Conservation (phyloP, 2,113 vertebrate species). For the Bufo gargarizans region DNA sequence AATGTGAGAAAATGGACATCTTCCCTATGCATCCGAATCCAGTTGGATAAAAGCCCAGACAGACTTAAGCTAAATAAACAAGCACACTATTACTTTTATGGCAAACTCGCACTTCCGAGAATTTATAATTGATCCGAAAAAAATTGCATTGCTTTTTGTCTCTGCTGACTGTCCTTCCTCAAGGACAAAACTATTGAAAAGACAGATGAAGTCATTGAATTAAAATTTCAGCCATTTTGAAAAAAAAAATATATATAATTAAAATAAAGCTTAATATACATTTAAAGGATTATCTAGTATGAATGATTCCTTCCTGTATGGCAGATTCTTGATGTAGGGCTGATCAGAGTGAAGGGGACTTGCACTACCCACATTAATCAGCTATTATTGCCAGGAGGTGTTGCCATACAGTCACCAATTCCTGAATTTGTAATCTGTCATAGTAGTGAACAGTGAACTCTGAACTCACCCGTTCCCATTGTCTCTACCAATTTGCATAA, state of each 20-base stretch:
- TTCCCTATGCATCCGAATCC: conserved; percentile 31
- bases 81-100: conserved; percentile 43
- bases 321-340: neutral
- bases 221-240: neutral
- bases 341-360: neutral
- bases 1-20: conserved; percentile 44
- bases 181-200: conserved; percentile 23
- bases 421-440: neutral
- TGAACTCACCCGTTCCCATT: no score
- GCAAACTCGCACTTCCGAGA: conserved; percentile 22
- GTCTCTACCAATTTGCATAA: no score
- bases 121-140: conserved; percentile 40
- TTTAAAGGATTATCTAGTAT: neutral
- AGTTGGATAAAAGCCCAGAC: conserved; percentile 51
- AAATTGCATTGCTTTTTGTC: conserved; percentile 24
- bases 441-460: no score
- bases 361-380: neutral
- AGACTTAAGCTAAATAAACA: conserved; percentile 50
- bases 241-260: neutral
- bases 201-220: neutral
- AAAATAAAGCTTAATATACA: neutral
- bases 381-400: neutral
- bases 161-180: conserved; percentile 13
- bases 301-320: neutral
- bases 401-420: neutral